phyloP scores from a whole-genome alignment of 2,113 vertebrate species.

The Arothron firmamentum region DNA sequence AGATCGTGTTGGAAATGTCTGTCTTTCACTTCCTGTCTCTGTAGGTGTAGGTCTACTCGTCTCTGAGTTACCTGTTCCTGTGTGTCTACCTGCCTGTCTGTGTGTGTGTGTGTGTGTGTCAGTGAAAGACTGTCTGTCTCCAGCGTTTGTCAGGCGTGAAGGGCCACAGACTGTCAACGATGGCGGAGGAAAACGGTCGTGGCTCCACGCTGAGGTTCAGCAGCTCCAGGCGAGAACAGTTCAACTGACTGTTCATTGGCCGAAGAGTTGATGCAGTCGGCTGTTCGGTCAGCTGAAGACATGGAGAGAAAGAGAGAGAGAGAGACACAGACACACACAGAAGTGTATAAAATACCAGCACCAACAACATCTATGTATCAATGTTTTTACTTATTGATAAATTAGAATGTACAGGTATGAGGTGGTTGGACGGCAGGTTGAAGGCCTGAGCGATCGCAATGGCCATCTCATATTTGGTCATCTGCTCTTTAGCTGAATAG shows the following conservation, averaged over 20 bases:
- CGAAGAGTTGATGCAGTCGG: conserved; percentile 78
- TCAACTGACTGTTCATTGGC: conserved; percentile 84
- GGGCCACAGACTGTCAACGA: conserved; percentile 91
- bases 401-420: conserved; percentile 82
- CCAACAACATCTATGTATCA: not conserved
- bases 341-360: not conserved
- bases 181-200: conserved; percentile 81
- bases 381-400: not conserved
- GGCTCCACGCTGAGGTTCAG: conserved; percentile 83
- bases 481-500: conserved; percentile 91
- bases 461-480: conserved; percentile 96
- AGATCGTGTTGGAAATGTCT: not conserved
- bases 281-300: conserved; percentile 83
- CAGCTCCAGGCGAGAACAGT: conserved; percentile 87
- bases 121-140: conserved; percentile 93
- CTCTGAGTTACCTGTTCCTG: too few species aligned
- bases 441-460: conserved; percentile 92
- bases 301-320: not conserved
- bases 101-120: conserved; percentile 3
- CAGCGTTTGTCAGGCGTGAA: conserved; percentile 93
- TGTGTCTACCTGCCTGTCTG: not conserved
- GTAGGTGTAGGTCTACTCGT: too few species aligned
- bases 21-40: not conserved
- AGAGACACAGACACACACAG: not conserved
- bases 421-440: conserved; percentile 87